Percentiles rank a stretch among this genome's conserved stretches.
phyloP scores from a whole-genome alignment of 1,140 invertebrate genomes.

The Metaphire vulgaris region DNA sequence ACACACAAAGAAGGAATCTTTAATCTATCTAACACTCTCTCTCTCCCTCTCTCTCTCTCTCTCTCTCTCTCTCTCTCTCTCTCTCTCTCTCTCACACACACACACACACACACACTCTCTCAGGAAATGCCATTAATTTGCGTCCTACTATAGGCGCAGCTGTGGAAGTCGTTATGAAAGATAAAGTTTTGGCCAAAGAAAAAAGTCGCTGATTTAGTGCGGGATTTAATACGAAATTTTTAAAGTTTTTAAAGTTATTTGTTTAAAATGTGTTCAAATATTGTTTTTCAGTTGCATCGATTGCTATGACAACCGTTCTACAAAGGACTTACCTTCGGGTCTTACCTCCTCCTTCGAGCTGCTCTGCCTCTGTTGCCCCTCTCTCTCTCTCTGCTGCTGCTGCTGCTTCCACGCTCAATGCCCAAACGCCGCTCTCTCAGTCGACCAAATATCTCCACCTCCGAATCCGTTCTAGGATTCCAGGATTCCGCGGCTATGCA shows the following conservation, averaged over 20 bases:
- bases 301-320: not conserved
- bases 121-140: not conserved
- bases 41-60: not conserved
- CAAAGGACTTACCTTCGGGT: not conserved
- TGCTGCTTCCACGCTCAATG: not conserved
- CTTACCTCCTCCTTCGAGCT: not conserved
- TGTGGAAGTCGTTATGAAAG: too few species aligned
- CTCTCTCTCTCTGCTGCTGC: not conserved
- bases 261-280: not conserved
- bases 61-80: slow-evolving; percentile 1
- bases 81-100: not conserved
- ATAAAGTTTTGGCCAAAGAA: too few species aligned
- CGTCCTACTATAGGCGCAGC: too few species aligned
- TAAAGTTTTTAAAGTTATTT: not conserved
- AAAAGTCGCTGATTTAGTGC: too few species aligned
- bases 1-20: not conserved
- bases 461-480: too few species aligned
- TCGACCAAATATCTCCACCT: not conserved
- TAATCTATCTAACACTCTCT: not conserved
- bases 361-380: not conserved
- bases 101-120: not conserved
- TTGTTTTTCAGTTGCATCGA: not conserved
- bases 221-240: too few species aligned
- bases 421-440: not conserved
- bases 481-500: too few species aligned